Conservation (phyloP, 1,140 invertebrate species). For the Cherax destructor region DNA sequence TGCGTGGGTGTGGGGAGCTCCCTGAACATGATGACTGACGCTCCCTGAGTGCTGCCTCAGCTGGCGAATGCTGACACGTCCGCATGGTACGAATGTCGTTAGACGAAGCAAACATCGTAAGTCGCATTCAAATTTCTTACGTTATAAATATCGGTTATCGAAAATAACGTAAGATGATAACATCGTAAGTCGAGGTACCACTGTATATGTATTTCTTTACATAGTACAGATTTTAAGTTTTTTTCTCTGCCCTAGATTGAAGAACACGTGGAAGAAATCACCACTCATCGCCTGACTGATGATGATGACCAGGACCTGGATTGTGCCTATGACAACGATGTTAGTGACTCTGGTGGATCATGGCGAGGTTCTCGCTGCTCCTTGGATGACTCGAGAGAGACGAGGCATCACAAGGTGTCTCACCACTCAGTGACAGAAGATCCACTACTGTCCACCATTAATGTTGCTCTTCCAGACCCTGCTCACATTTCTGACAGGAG, state of each 20-base stretch:
- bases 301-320: constrained; percentile 73
- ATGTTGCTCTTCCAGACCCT: constrained; percentile 74
- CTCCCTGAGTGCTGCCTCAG: no score
- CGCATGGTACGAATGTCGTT: no score
- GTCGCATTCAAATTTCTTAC: no score
- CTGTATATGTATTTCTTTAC: no score
- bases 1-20: no score
- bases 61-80: no score
- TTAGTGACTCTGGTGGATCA: constrained; percentile 71
- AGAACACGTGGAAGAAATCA: constrained; percentile 76
- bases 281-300: constrained; percentile 67
- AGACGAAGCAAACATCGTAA: no score
- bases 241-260: constrained; percentile 76
- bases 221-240: no score
- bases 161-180: no score
- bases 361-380: constrained; percentile 73
- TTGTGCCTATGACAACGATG: constrained; percentile 69
- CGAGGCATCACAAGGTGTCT: constrained; percentile 36
- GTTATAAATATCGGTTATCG: no score
- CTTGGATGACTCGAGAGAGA: constrained; percentile 72
- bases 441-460: constrained; percentile 32
- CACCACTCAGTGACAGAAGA: constrained; percentile 51
- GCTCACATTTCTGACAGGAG: constrained; percentile 74
- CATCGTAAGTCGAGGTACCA: no score
- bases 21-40: no score